phyloP scores from a whole-genome alignment of 1,140 invertebrate species.

The Plectrocnemia conspersa region DNA sequence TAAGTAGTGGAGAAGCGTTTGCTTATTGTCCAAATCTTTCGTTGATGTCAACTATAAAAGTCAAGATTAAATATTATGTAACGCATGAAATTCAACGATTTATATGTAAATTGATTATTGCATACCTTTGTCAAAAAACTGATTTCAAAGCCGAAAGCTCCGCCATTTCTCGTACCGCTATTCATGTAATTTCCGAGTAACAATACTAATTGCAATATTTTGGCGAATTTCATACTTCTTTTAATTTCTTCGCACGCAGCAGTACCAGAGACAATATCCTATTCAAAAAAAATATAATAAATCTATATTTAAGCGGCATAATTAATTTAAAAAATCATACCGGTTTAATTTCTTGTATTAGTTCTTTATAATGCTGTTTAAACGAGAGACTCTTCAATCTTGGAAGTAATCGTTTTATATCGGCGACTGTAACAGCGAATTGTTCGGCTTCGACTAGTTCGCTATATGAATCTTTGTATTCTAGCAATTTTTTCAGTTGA shows the following conservation, averaged over 20 bases:
- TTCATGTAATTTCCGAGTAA: constrained; percentile 95
- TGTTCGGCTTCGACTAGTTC: constrained; percentile 91
- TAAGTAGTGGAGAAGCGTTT: constrained; percentile 89
- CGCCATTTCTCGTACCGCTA: constrained; percentile 86
- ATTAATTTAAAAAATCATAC: constrained; percentile 52
- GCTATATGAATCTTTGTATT: constrained; percentile 70
- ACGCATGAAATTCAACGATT: constrained; percentile 12
- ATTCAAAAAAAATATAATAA: constrained; percentile 36
- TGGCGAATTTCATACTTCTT: constrained; percentile 83
- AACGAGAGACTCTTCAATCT: constrained; percentile 88
- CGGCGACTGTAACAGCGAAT: constrained; percentile 86
- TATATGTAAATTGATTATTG: constrained; percentile 9
- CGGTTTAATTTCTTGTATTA: constrained; percentile 79
- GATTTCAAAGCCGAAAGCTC: constrained; percentile 95
- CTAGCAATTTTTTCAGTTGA: constrained; percentile 76
- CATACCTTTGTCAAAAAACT: constrained; percentile 88
- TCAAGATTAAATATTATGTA: constrained; percentile 13
- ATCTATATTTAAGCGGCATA: neutral
- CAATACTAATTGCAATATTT: constrained; percentile 84
- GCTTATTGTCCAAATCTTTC: constrained; percentile 90
- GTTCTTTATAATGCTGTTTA: constrained; percentile 69
- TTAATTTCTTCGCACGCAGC: constrained; percentile 94
- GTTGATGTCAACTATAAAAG: constrained; percentile 76
- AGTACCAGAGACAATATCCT: constrained; percentile 90
- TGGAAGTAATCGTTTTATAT: constrained; percentile 84